These are phyloP conservation scores for Tyria jacobaeae DNA, from an alignment of 2,888 invertebrate genomes.

Conservation along the genomic window DNA sequence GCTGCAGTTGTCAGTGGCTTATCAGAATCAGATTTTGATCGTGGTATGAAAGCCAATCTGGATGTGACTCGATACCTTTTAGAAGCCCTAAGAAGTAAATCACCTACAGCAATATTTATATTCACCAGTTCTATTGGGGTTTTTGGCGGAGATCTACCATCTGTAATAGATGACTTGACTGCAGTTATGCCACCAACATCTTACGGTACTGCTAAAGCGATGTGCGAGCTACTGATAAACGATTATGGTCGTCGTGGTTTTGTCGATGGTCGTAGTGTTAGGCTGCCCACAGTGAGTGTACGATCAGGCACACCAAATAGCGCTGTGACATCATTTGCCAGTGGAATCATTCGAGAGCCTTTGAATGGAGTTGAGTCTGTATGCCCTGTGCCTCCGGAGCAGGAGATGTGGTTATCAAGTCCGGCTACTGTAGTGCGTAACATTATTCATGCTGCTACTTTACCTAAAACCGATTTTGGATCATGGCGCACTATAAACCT, in stretches of 20 bases:
- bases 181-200: constrained; percentile 72
- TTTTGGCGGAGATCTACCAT: constrained; percentile 68
- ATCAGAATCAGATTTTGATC: constrained; percentile 74
- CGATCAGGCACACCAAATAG: constrained; percentile 72
- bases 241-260: constrained; percentile 76
- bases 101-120: constrained; percentile 61
- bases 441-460: constrained; percentile 62
- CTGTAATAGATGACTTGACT: constrained; percentile 61
- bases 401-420: constrained; percentile 70
- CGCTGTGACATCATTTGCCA: constrained; percentile 79
- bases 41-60: constrained; percentile 72
- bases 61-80: constrained; percentile 73
- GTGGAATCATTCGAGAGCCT: constrained; percentile 76
- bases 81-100: constrained; percentile 62
- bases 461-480: constrained; percentile 56
- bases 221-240: constrained; percentile 72
- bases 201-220: constrained; percentile 76
- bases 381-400: constrained; percentile 66
- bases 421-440: constrained; percentile 67
- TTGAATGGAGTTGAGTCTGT: constrained; percentile 59
- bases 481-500: constrained; percentile 66
- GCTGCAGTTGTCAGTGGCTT: constrained; percentile 78
- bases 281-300: constrained; percentile 76
- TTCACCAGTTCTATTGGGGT: constrained; percentile 73
- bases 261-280: constrained; percentile 67